Conservation (phyloP, 1,140 invertebrate genomes). For the Ostrea edulis region DNA sequence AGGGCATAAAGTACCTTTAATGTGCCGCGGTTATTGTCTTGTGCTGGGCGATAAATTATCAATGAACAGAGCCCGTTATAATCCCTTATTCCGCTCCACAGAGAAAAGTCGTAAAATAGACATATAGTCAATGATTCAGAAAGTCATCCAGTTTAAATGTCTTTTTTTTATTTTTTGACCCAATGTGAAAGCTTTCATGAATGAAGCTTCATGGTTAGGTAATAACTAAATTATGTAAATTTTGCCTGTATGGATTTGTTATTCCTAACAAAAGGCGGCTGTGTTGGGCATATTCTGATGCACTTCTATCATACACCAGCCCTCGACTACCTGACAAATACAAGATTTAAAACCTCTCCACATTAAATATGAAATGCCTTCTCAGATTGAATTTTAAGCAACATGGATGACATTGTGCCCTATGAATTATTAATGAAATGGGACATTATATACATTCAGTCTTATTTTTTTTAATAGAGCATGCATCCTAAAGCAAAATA, state of each 20-base stretch:
- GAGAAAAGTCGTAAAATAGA: background rate
- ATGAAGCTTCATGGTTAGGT: constrained; percentile 2
- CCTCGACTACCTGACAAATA: background rate
- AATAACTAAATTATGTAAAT: constrained; percentile 3
- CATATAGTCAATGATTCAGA: background rate
- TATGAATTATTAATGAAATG: constrained; percentile 28
- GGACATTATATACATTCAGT: background rate
- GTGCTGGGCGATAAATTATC: constrained; percentile 5
- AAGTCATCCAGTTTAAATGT: constrained; percentile 27
- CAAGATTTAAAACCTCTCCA: background rate
- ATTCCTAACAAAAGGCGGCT: background rate
- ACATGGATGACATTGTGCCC: background rate
- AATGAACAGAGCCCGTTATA: background rate
- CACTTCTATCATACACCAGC: background rate
- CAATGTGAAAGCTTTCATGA: constrained; percentile 11
- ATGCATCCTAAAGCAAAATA: background rate
- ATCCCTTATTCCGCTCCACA: background rate
- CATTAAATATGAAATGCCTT: background rate
- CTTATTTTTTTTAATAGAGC: background rate
- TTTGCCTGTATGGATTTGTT: background rate
- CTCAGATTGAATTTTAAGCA: background rate
- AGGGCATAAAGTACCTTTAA: background rate
- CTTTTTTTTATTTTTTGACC: background rate
- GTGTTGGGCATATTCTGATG: background rate
- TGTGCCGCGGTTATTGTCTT: background rate